Evolutionary conservation across 2,113 vertebrate genomes (phyloP), one percentile per base, ranked within the genome.

Genomic region (Mastomys coucha): DNA sequence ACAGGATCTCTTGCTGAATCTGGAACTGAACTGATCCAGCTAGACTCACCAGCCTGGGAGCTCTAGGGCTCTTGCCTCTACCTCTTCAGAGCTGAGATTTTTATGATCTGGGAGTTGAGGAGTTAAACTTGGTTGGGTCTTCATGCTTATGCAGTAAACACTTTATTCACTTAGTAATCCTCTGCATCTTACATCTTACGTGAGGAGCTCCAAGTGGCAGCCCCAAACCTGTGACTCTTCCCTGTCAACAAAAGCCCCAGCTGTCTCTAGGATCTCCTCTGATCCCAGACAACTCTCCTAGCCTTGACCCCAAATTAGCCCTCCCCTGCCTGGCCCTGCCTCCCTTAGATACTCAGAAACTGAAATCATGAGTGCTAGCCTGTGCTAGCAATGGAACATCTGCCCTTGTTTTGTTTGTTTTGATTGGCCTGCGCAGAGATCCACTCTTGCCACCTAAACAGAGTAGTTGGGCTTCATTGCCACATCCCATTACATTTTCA

Each of bases 231-330:
- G 58, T 28, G 73, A 76, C 11, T 69, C 72, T 31, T 65, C 17
- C 56, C 45, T 26, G 28, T 26, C 90, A 10, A 22, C 0, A 11
- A 78, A 49, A 19, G 33, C 39, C 24, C n/a, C 58, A 14, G 49
- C 42, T 36, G 2, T 45, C n/a, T 9, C 33, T 31, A 17, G 39
- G 51, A 93, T 28, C 36, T 20, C 26, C 53, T 33, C 58, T 94
- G 92, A 96, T 82, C 96, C 82, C 72, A 88, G 91, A 97, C 65
- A 8, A 14, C 63, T 65, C 5, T 45, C 12, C 28, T 86, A 63
- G 81, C 91, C 89, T 85, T 94, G 93, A 94, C 97, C 72, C 85
- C 90, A 97, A 70, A 96, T 92, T 90, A 96, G 87, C 95, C 76
- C 94, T 95, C 42, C 93, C 78, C 90, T 96, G 70, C 93, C 95